Evolutionary conservation across 2,888 invertebrate genomes (phyloP).

Genomic region (Xestia xanthographa): DNA sequence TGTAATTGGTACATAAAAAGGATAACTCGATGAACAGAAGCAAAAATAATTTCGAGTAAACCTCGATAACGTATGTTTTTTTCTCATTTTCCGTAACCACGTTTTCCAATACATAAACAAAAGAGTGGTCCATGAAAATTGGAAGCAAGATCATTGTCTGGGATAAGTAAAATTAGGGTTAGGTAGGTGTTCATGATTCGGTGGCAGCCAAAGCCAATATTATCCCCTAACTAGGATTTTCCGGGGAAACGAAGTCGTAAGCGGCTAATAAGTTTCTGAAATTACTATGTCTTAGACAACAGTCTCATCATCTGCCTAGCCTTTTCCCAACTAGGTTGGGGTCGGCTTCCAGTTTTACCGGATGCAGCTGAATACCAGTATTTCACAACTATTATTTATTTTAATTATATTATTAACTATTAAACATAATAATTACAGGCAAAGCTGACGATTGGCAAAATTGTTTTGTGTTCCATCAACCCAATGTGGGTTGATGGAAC

Average conservation of each 20-base stretch:
- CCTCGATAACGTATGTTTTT: slow-evolving; percentile 26
- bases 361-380: too few relatives aligned
- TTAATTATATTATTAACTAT: too few relatives aligned
- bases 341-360: too few relatives aligned
- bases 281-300: slow-evolving; percentile 2
- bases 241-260: slow-evolving; percentile 28
- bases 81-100: slow-evolving; percentile 38
- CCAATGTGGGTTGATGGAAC: slow-evolving; percentile 7
- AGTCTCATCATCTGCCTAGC: too few relatives aligned
- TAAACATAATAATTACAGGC: neutral
- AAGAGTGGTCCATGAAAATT: slow-evolving; percentile 50
- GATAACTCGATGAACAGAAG: neutral
- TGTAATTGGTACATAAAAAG: neutral
- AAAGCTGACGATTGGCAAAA: neutral
- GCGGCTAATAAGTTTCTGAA: slow-evolving; percentile 46
- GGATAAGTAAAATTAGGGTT: slow-evolving; percentile 60
- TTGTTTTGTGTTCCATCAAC: neutral
- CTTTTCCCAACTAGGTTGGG: too few relatives aligned
- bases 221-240: slow-evolving; percentile 45
- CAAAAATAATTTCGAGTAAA: slow-evolving; percentile 11
- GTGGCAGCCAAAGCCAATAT: slow-evolving; percentile 49
- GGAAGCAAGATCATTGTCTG: slow-evolving; percentile 52
- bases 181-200: slow-evolving; percentile 46
- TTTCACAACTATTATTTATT: too few relatives aligned
- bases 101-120: slow-evolving; percentile 60